Evolutionary conservation across 2,888 invertebrate species (phyloP), one percentile per base, ranked within the genome.

Genomic region (Xestobium rufovillosum): DNA sequence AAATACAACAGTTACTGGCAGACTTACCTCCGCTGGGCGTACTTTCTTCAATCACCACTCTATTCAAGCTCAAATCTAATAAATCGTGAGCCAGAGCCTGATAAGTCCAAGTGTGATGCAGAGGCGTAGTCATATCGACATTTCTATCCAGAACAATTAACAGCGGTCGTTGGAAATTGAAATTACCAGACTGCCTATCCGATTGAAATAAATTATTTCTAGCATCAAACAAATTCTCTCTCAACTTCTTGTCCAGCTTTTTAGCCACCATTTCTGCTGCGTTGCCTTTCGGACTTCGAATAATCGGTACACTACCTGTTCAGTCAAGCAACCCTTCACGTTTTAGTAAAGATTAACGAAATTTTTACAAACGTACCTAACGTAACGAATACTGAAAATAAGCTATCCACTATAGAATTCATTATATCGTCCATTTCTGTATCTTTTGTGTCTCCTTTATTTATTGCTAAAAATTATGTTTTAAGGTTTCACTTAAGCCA

Each of bases 51-150:
- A 67, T 53, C 15, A 61, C 48, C 4, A 67, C 59, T 30, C 90
- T 75, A 67, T 98, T 98, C 38, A 96, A 69, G 4, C 90, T 81
- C 49, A 96, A 72, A 57, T 95, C 90, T 38, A 98, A 66, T 3
- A 97, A 86, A 72, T 99, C 98, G 65, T 98, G 97, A 14, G 91
- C 84, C 36, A 99, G 68, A 1, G 98, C 97, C 67, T 99, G 98
- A 65, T 99, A 99, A 0, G 97, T 98, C 98, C 98, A 99, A 1
- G 98, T 96, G 65, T 99, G 98, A 71, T 97, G 97, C 41, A 99
- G 69, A 14, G 95, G 95, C 26, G 97, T 98, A 2, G 96, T 95
- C 78, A 99, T 80, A 64, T 97, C 97, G 46, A 95, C 75, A 65
- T 90, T 94, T 41, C 97, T 76, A 65, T 98, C 97, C 37, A 97